Base-by-base conservation (phyloP, 1,140 invertebrate genomes). In the Trichogramma pretiosum region DNA sequence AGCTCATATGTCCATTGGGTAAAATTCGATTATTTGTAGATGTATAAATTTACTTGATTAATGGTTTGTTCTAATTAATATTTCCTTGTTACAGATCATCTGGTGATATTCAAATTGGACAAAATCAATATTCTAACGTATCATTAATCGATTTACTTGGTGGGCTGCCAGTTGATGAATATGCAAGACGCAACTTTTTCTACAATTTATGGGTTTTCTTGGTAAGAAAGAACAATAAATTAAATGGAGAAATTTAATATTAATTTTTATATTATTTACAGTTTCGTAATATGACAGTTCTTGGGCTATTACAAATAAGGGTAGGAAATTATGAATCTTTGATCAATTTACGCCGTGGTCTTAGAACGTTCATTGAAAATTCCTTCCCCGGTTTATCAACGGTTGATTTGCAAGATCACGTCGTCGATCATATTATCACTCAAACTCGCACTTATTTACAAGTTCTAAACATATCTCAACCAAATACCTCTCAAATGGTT, bases 351-450 rank as follows among this genome's bases (percentile, higher is more conserved):
- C 54, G 65, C 19, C 49, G 53, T 35, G 58, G 61, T 17, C 14
- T 67, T 2, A 53, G 57, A 22, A 56, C 60, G 30, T 62, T 60
- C 18, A 47, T 67, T 1, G 55, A 54, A 17, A 30, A 46, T 11
- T 54, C 52, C 14, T 67, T 66, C 21, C 56, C 59, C 11, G 35
- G 55, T 13, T 11, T 55, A 5, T 43, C 52, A 1, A 43, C 55
- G 16, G 45, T 42, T 7, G 53, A 38, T 36, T 33, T 60, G 38
- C 55, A 55, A 14, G 53, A 59, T 13, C 57, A 53, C 40, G 50
- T 51, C 1, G 52, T 54, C 3, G 60, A 64, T 1, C 56, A 53
- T 43, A 8, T 67, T 3, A 37, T 67, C 7, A 40, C 53, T n/a
- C 53, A 60, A n/a, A 17, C 59, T 16, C 51, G 48, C 36, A 52